Conservation (phyloP, 1,140 invertebrate species). For the Meloidogyne floridensis region DNA sequence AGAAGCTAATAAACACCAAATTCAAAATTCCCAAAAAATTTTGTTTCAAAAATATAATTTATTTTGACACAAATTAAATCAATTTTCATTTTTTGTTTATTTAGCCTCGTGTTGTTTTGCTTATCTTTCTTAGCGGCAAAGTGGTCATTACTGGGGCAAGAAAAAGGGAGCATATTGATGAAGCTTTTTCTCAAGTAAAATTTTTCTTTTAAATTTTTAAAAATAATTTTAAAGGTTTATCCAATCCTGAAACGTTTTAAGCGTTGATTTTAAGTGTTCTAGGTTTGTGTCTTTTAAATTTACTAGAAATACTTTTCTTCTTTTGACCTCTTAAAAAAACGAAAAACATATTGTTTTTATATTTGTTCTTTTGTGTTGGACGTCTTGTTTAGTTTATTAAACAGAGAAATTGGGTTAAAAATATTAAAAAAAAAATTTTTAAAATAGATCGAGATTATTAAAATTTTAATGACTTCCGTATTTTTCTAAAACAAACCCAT, state of each 20-base stretch:
- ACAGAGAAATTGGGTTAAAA: background rate
- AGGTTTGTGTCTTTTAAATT: background rate
- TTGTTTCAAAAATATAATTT: background rate
- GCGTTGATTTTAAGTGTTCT: conserved; percentile 70
- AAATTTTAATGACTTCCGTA: too few species aligned
- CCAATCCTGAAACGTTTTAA: conserved; percentile 98
- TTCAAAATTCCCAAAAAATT: background rate
- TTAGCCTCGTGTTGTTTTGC: conserved; percentile 87
- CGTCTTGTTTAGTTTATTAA: background rate
- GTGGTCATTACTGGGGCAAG: conserved; percentile 81
- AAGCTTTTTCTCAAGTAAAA: conserved; percentile 99
- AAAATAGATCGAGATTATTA: too few species aligned
- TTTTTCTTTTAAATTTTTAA: conserved; percentile 71
- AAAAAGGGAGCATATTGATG: conserved; percentile 94
- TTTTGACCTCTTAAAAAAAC: background rate
- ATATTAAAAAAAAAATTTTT: too few species aligned
- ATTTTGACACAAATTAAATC: too few species aligned
- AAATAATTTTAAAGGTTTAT: conserved; percentile 72
- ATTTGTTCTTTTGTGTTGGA: background rate
- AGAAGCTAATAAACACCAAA: too few species aligned
- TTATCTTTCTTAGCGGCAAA: conserved; percentile 68
- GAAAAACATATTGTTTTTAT: background rate
- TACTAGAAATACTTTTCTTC: background rate
- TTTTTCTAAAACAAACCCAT: too few species aligned
- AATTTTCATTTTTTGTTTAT: background rate